phyloP scores from a whole-genome alignment of 2,888 invertebrate species.

The Nemoura dubitans region DNA sequence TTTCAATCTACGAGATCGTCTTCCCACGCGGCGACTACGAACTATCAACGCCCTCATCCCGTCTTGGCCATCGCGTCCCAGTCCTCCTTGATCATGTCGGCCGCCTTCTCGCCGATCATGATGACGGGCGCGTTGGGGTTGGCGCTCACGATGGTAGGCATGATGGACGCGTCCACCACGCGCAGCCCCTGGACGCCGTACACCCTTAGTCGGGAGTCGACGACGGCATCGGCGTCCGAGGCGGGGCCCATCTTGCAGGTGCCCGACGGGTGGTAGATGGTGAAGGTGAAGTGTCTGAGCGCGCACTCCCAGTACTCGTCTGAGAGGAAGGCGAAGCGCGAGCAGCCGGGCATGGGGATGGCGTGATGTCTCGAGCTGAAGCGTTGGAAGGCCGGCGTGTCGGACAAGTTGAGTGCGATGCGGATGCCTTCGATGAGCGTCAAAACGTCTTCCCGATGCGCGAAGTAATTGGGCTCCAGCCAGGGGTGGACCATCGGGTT shows the following conservation, averaged over 20 bases:
- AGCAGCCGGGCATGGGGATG: slow-evolving; percentile 85
- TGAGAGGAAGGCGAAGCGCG: slow-evolving; percentile 73
- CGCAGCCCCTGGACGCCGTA: slow-evolving; percentile 80
- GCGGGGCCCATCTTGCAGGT: slow-evolving; percentile 89
- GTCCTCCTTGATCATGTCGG: slow-evolving; percentile 89
- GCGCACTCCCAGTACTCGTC: slow-evolving; percentile 91
- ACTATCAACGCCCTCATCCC: neutral
- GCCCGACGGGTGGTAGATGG: slow-evolving; percentile 85
- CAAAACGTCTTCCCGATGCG: slow-evolving; percentile 79
- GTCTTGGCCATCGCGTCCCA: slow-evolving; percentile 62
- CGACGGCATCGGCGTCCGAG: slow-evolving; percentile 79
- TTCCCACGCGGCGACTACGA: neutral
- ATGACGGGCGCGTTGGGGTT: slow-evolving; percentile 91
- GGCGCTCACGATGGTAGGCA: slow-evolving; percentile 89
- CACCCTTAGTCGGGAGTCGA: slow-evolving; percentile 79
- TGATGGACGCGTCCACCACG: slow-evolving; percentile 86
- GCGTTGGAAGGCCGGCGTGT: slow-evolving; percentile 80
- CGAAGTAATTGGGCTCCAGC: slow-evolving; percentile 92
- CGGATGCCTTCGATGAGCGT: slow-evolving; percentile 77
- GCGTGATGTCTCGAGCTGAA: slow-evolving; percentile 82
- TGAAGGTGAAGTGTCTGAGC: slow-evolving; percentile 80
- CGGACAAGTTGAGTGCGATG: slow-evolving; percentile 67
- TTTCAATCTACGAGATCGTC: no score
- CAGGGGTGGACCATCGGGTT: slow-evolving; percentile 86
- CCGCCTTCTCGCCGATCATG: slow-evolving; percentile 90